Evolutionary conservation across 2,797 vertebrate genomes (phyloP).

Genomic region (Arctocebus calabarensis): DNA sequence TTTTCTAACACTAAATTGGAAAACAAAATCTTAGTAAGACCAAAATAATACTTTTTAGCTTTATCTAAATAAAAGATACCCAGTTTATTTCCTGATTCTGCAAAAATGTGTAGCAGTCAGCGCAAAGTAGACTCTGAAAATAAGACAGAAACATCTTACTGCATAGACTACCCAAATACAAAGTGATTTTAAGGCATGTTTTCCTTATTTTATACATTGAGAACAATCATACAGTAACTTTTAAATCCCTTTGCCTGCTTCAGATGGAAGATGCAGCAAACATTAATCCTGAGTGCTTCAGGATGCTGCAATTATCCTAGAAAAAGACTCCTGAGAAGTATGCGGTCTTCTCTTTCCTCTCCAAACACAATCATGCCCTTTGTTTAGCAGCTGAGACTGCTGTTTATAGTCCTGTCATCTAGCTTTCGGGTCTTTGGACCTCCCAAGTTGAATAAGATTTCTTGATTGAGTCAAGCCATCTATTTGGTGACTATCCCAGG

Average conservation of each 20-base stretch:
- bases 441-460: conserved; percentile 51
- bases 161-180: background rate
- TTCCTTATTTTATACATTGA: background rate
- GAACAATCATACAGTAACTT: conserved; percentile 10
- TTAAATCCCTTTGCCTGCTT: conserved; percentile 33
- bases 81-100: background rate
- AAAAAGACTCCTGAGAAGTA: conserved; percentile 30
- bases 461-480: conserved; percentile 45
- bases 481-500: conserved; percentile 3
- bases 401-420: conserved; percentile 59
- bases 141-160: background rate
- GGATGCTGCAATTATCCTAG: conserved; percentile 26
- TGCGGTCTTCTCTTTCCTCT: conserved; percentile 19
- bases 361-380: conserved; percentile 37
- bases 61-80: background rate
- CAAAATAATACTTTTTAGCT: background rate
- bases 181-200: conserved; percentile 48
- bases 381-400: conserved; percentile 29
- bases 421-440: background rate
- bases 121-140: conserved; percentile 43
- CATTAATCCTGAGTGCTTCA: conserved; percentile 20
- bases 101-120: conserved; percentile 5
- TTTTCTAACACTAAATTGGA: conserved; percentile 2
- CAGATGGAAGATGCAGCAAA: background rate
- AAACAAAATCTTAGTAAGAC: conserved; percentile 60